Base-by-base conservation (phyloP, 2,888 invertebrate genomes). In the Brachypalpus laphriformis region DNA sequence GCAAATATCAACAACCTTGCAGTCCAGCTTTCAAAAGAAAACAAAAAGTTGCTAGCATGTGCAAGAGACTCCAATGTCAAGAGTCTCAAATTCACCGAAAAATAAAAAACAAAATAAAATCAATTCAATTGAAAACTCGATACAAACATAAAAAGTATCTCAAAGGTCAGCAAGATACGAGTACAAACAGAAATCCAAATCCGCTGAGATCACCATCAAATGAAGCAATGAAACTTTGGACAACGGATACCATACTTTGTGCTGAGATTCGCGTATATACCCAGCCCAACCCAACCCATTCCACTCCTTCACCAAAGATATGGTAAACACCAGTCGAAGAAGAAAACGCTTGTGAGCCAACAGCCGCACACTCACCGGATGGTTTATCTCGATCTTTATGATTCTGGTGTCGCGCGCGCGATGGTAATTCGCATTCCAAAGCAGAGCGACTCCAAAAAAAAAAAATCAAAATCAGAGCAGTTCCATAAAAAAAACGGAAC, bases 341-440 rank as follows among this genome's bases (percentile, higher is more conserved):
- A 20, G 9, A 9, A 47, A 18, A 20, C 16, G 9, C 20, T 20
- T 47, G 47, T 47, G 9, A 16, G 18, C 20, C 34, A 56, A 9
- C 34, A 56, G 6, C 57, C 45, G 45, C 31, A 31, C 47, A 25
- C 5, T 14, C 57, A 57, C 70, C 70, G 47, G 70, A 70, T 70
- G 70, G 47, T 57, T 70, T 70, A 70, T 70, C 70, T 57, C 22
- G 57, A 70, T 65, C 74, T 75, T 75, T 65, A 65, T 56, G 74
- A 65, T 56, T 65, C 74, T 45, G 16, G 54, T 71, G 6, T 6
- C 49, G 49, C 16, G n/a, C 16, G 16, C 8, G 51, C 31, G 54
- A 75, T 75, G 54, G 18, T 47, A 65, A 75, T 75, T 75, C 47
- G 47, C 74, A 75, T 75, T 40, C 59, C 59, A 14, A n/a, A 22